Percentiles rank a stretch among this genome's conserved stretches.
Conservation (phyloP, 2,113 vertebrate species). For the Vulpes ferrilata region DNA sequence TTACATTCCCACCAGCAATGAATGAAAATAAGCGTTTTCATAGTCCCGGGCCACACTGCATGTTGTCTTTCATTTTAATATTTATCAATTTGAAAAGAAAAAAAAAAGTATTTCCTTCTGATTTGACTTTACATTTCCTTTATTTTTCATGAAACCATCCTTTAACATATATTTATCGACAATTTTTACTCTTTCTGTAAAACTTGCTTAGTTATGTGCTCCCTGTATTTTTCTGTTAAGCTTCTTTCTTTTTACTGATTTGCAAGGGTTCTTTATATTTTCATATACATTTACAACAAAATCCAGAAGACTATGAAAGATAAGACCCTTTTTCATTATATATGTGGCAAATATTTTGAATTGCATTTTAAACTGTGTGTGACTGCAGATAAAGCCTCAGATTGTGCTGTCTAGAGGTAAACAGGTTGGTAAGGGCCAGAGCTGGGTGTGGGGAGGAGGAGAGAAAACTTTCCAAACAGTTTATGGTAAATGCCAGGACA, state of each 20-base stretch:
- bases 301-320: not conserved
- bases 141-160: not conserved
- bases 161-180: not conserved
- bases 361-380: not conserved
- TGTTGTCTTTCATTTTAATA: not conserved
- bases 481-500: not conserved
- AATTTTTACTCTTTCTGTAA: not conserved
- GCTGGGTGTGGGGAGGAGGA: not conserved
- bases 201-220: not conserved
- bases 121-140: not conserved
- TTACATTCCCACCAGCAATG: not conserved
- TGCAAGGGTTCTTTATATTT: conserved; percentile 4
- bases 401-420: not conserved
- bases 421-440: accelerated
- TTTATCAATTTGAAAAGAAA: not conserved
- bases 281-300: not conserved
- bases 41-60: not conserved
- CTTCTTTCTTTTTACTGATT: not conserved
- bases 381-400: not conserved
- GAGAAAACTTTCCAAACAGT: not conserved
- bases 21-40: not conserved
- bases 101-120: not conserved
- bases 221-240: not conserved
- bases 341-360: not conserved
- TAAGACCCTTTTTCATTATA: not conserved